phyloP scores from a whole-genome alignment of 2,797 vertebrate species.

The Lithobates sylvaticus region DNA sequence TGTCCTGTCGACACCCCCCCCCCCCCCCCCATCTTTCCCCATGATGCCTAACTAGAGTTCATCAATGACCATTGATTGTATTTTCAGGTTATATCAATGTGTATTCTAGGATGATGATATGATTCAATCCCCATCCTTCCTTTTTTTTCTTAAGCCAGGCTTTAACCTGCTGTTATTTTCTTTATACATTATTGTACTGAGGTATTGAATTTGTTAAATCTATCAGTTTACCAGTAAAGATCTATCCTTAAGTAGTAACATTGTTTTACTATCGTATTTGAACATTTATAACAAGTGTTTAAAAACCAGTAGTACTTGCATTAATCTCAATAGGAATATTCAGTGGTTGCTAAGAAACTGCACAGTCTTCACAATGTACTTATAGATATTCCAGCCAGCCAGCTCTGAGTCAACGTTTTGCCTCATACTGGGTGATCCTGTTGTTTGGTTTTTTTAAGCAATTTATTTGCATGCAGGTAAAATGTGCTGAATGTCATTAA shows the following conservation, averaged over 20 bases:
- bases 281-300: slow-evolving; percentile 56
- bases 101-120: slow-evolving; percentile 6
- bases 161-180: slow-evolving; percentile 26
- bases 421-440: slow-evolving; percentile 49
- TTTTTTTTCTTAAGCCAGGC: slow-evolving; percentile 3
- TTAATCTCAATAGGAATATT: slow-evolving; percentile 51
- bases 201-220: slow-evolving; percentile 50
- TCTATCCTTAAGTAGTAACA: slow-evolving; percentile 45
- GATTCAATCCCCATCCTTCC: neutral
- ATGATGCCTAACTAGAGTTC: no score
- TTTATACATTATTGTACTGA: slow-evolving; percentile 33
- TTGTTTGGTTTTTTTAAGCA: slow-evolving; percentile 48
- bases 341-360: slow-evolving; percentile 57
- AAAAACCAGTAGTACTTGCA: slow-evolving; percentile 54
- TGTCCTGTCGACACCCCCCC: no score
- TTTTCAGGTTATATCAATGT: neutral
- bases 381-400: slow-evolving; percentile 49
- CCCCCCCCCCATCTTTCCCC: no score
- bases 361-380: slow-evolving; percentile 41
- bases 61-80: neutral
- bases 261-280: slow-evolving; percentile 53
- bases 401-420: slow-evolving; percentile 37
- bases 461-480: slow-evolving; percentile 53
- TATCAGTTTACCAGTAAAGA: slow-evolving; percentile 48
- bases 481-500: slow-evolving; percentile 51